Evolutionary conservation across 2,797 vertebrate species (phyloP).

Genomic region (Pteropus rufus): DNA sequence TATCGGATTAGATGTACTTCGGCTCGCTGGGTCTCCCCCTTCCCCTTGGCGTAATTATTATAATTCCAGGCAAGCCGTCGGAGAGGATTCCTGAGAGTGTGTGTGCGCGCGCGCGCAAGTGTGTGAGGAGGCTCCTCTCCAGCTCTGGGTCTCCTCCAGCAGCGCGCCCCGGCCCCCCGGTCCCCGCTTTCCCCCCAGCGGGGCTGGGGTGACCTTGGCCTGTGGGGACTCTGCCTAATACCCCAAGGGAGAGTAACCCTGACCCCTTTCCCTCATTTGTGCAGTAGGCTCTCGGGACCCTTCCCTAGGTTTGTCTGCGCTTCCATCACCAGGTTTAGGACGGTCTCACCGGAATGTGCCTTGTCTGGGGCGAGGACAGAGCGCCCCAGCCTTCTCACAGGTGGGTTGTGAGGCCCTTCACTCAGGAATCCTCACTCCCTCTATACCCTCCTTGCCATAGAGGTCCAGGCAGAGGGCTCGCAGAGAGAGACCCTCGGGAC

Average conservation of each 20-base stretch:
- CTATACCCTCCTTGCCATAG: neutral
- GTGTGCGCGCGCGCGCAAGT: neutral
- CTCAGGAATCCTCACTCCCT: neutral
- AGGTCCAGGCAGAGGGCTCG: neutral
- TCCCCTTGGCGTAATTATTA: constrained; percentile 71
- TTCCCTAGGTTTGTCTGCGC: neutral
- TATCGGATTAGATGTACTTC: constrained; percentile 77
- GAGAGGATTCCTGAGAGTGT: constrained; percentile 22
- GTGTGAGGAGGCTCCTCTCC: constrained; percentile 23
- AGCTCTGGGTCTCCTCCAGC: neutral
- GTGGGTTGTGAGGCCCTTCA: neutral
- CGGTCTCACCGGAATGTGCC: neutral
- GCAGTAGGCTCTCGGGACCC: neutral
- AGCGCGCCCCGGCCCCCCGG: neutral
- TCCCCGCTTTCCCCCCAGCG: neutral
- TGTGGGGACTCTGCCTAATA: neutral
- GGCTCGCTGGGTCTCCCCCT: constrained; percentile 44
- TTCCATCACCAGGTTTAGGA: neutral
- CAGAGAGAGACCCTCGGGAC: neutral
- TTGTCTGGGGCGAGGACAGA: neutral
- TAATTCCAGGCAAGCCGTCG: constrained; percentile 73
- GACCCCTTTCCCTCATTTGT: too few species aligned
- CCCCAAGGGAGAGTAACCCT: neutral
- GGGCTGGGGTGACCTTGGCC: neutral
- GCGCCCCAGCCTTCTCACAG: neutral